These are phyloP conservation scores for Zaprionus bogoriensis DNA, from an alignment of 2,888 invertebrate genomes.

Conservation along the genomic window DNA sequence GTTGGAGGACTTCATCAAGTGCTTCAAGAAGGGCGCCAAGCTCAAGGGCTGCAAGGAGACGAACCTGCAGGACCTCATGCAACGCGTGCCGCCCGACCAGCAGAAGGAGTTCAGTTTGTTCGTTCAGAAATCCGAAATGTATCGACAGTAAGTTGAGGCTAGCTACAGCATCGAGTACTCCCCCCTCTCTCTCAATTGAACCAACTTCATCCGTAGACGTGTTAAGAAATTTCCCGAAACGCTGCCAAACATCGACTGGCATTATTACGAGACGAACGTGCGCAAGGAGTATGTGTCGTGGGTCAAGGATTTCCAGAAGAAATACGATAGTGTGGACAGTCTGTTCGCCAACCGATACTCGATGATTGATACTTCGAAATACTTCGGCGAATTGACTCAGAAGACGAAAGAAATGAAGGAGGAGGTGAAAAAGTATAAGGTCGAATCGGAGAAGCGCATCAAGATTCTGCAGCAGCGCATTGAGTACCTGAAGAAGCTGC, in stretches of 20 bases:
- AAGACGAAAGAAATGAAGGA: conserved; percentile 86
- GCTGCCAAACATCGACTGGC: conserved; percentile 92
- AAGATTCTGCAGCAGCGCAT: conserved; percentile 85
- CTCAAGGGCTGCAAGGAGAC: not conserved
- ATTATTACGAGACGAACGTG: conserved; percentile 87
- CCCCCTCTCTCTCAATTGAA: not conserved
- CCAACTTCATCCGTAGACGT: conserved; percentile 45
- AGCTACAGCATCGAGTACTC: not conserved
- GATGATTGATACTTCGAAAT: conserved; percentile 68
- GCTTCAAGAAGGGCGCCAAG: conserved; percentile 30
- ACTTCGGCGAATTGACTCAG: conserved; percentile 84
- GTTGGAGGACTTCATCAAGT: conserved; percentile 57
- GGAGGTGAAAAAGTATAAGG: conserved; percentile 53
- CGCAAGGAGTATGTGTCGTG: conserved; percentile 88
- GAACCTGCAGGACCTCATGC: conserved; percentile 48
- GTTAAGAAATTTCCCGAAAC: conserved; percentile 85
- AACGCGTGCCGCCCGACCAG: conserved; percentile 73
- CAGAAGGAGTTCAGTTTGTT: conserved; percentile 47
- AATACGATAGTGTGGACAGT: conserved; percentile 84
- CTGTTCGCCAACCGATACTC: conserved; percentile 57
- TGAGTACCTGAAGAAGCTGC: conserved; percentile 85
- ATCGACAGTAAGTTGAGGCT: conserved; percentile 63
- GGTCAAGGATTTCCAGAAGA: conserved; percentile 92
- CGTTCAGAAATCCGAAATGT: conserved; percentile 61
- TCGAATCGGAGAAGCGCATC: conserved; percentile 75